These are phyloP conservation scores for Saccostrea glomerata DNA, from an alignment of 1,140 invertebrate species.

Conservation along the genomic window DNA sequence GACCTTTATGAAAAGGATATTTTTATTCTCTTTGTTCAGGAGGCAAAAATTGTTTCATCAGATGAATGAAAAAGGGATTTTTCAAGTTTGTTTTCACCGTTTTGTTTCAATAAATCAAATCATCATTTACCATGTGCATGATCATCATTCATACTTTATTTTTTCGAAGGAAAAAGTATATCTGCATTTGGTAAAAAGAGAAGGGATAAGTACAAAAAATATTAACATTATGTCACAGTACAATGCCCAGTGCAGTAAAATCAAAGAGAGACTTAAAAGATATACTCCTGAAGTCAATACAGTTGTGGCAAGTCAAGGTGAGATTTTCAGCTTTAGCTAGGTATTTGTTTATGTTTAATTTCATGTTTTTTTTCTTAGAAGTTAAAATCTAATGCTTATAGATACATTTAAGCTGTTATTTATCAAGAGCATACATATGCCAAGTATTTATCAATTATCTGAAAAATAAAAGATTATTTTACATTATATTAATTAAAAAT, in stretches of 20 bases:
- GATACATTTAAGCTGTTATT: no score
- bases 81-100: not conserved
- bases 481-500: no score
- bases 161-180: not conserved
- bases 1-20: not conserved
- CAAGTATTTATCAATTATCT: no score
- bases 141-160: not conserved
- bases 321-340: not conserved
- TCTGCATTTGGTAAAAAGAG: conserved; percentile 38
- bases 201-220: conserved; percentile 32
- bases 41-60: no score
- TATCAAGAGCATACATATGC: no score
- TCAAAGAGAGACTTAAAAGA: conserved; percentile 53
- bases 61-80: no score
- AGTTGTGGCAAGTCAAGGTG: conserved; percentile 67
- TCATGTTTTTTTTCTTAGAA: no score
- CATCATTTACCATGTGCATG: not conserved
- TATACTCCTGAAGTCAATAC: conserved; percentile 60
- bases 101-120: not conserved
- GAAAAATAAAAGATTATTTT: no score
- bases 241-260: conserved; percentile 58
- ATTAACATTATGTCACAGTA: conserved; percentile 65
- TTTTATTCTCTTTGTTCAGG: no score
- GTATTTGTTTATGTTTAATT: no score
- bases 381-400: no score